phyloP scores from a whole-genome alignment of 2,888 invertebrate species.

The Eubasilissa splendida region DNA sequence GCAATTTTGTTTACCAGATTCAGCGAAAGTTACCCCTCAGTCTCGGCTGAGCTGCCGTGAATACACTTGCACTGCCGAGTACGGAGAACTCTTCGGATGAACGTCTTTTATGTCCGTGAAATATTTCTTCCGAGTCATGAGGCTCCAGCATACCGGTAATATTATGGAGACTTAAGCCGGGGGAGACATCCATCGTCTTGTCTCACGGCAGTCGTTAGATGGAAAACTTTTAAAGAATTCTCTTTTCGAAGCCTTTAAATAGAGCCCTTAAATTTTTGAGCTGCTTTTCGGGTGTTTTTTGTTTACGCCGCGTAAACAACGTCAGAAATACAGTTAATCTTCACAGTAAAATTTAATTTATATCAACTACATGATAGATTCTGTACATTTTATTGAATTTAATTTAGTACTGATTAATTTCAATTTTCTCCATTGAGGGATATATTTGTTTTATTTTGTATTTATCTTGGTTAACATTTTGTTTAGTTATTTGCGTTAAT shows the following conservation, averaged over 20 bases:
- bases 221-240: conserved; percentile 27
- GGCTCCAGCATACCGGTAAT: conserved; percentile 41
- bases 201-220: conserved; percentile 8
- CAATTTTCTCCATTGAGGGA: too few relatives aligned
- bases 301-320: conserved; percentile 13
- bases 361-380: too few relatives aligned
- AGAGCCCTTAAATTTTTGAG: conserved; percentile 2
- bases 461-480: too few relatives aligned
- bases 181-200: conserved; percentile 41
- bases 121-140: conserved; percentile 46
- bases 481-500: too few relatives aligned
- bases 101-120: conserved; percentile 47
- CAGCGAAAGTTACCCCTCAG: conserved; percentile 48
- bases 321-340: background rate
- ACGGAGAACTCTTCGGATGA: conserved; percentile 7
- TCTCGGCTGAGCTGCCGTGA: background rate
- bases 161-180: conserved; percentile 43
- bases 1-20: conserved; percentile 51
- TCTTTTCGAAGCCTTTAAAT: background rate
- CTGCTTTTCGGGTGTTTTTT: conserved; percentile 11
- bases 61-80: conserved; percentile 21
- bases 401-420: too few relatives aligned
- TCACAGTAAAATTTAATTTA: too few relatives aligned
- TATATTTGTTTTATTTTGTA: too few relatives aligned
- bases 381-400: too few relatives aligned